phyloP scores from a whole-genome alignment of 2,113 vertebrate species.

The Asarcornis scutulata region DNA sequence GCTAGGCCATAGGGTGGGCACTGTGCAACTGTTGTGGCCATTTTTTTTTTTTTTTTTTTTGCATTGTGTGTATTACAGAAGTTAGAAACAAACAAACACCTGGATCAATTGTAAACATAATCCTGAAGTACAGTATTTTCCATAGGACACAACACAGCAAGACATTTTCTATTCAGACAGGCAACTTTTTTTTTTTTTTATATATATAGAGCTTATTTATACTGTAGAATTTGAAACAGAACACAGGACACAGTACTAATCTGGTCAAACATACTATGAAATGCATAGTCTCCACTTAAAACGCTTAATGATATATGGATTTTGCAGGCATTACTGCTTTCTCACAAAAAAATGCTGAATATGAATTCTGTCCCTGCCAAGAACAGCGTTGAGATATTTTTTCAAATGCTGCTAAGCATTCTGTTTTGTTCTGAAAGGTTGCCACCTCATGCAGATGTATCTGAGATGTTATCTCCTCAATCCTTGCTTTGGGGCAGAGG shows the following conservation, averaged over 20 bases:
- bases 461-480: slow-evolving; percentile 47
- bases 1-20: slow-evolving; percentile 83
- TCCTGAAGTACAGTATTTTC: slow-evolving; percentile 87
- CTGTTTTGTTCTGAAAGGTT: slow-evolving; percentile 75
- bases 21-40: slow-evolving; percentile 85
- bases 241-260: slow-evolving; percentile 88
- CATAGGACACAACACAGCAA: slow-evolving; percentile 87
- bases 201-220: slow-evolving; percentile 92
- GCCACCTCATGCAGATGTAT: slow-evolving; percentile 88
- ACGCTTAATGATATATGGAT: slow-evolving; percentile 70
- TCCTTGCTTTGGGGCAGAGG: slow-evolving; percentile 60
- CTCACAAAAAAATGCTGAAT: slow-evolving; percentile 74
- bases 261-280: slow-evolving; percentile 87
- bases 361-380: slow-evolving; percentile 80
- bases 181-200: slow-evolving; percentile 79
- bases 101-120: slow-evolving; percentile 91
- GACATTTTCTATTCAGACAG: slow-evolving; percentile 87
- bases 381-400: slow-evolving; percentile 77
- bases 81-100: slow-evolving; percentile 86
- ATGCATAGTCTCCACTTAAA: slow-evolving; percentile 88
- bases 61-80: slow-evolving; percentile 83
- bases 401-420: slow-evolving; percentile 72
- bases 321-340: slow-evolving; percentile 79
- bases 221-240: slow-evolving; percentile 90
- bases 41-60: slow-evolving; percentile 75